These are phyloP conservation scores for Notoglanidium macrostoma DNA, from an alignment of 2,797 vertebrate genomes.

Conservation along the genomic window DNA sequence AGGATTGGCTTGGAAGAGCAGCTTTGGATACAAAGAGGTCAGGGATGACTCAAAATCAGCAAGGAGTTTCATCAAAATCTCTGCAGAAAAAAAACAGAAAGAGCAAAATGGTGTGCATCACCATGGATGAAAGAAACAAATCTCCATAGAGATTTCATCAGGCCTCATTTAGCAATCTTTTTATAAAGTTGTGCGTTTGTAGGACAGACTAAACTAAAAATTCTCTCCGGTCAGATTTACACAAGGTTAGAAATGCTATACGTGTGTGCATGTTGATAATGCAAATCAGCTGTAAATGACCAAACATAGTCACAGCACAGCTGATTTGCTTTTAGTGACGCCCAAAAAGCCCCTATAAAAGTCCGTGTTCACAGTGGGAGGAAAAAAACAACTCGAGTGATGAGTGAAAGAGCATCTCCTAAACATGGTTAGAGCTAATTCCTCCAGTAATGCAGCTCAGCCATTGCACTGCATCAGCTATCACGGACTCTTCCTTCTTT, in stretches of 20 bases:
- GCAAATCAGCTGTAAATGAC: not conserved
- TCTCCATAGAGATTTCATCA: not conserved
- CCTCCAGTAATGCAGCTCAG: not conserved
- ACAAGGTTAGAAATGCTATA: not conserved
- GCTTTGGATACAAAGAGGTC: constrained; percentile 70
- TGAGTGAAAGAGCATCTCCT: not conserved
- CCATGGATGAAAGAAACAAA: not conserved
- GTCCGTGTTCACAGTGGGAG: not conserved
- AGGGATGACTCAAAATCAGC: constrained; percentile 74
- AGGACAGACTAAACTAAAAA: not conserved
- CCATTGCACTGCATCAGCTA: not conserved
- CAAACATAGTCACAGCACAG: not conserved
- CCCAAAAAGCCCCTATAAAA: not conserved
- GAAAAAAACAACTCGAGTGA: not conserved
- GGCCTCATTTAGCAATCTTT: not conserved
- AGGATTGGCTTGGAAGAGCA: constrained; percentile 53
- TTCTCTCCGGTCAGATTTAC: not conserved
- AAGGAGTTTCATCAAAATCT: constrained; percentile 71
- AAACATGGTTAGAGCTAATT: not conserved
- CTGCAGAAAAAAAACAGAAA: not conserved
- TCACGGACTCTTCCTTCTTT: not conserved
- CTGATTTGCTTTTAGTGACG: not conserved
- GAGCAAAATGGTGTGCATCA: not conserved
- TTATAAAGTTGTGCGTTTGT: not conserved
- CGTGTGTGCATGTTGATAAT: not conserved